Base-by-base conservation (phyloP, 1,140 invertebrate species). In the Sitodiplosis mosellana region DNA sequence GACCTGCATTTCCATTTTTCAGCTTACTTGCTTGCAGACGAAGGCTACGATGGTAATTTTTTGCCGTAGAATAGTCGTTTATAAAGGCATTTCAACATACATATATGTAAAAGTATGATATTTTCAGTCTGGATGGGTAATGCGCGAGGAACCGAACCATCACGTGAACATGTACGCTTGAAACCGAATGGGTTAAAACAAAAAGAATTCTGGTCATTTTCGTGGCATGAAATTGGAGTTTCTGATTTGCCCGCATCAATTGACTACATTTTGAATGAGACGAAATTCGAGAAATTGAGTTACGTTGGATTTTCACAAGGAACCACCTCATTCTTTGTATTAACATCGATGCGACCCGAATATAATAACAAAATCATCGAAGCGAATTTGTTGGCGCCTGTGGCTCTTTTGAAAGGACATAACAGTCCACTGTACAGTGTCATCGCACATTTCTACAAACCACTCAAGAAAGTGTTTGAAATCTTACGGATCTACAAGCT, bases 161-260 rank as follows among this genome's bases (percentile, higher is more conserved):
- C 27, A 10, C 27, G 27, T 10, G 27, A 10, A 3, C 27, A 27
- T 27, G 27, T 27, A 27, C 3, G 27, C 27, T 27, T 27, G 10
- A 27, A 27, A 3, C 10, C 27, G 4, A n/a, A n/a, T n/a, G n/a
- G n/a, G n/a, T n/a, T n/a, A n/a, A 27, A 27, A 54, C 72, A 56
- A 67, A 69, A 12, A 5, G 59, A 72, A 44, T 89, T 78, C 56
- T 89, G 84, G 84, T 64, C 77, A 50, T 89, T 82, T 56, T 81
- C 78, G 40, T 87, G 73, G 69, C 78, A 87, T 56, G 81, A 89
- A 65, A 84, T 87, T 67, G 83, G 78, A 38, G 62, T 72, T 36
- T 76, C 75, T 50, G 86, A 90, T 63, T 53, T 88, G 27, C 81
- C 85, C 1, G 73, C 82, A 0, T 79, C 79, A 62, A 76, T 90